Conservation (phyloP, 2,113 vertebrate genomes). For the Mugil cephalus region DNA sequence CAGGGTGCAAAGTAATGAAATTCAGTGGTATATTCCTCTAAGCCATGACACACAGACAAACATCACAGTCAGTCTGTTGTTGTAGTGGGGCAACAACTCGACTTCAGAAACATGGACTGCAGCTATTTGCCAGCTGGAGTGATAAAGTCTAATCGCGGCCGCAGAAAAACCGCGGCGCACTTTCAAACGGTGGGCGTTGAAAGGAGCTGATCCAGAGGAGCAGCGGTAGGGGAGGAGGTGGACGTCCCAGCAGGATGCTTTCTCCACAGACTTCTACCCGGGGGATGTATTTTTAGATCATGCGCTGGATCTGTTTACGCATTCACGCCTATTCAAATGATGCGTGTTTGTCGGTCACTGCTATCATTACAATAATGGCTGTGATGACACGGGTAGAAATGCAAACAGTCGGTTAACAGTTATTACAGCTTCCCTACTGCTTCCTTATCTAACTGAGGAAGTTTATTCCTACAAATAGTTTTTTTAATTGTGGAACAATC, state of each 20-base stretch:
- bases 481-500: no score
- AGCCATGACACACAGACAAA: conserved; percentile 79
- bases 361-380: not conserved
- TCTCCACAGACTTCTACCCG: conserved; percentile 41
- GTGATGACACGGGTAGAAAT: not conserved
- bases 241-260: conserved; percentile 44
- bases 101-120: conserved; percentile 76
- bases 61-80: conserved; percentile 74
- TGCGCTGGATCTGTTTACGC: conserved; percentile 35
- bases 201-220: conserved; percentile 40
- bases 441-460: no score
- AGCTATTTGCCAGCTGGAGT: conserved; percentile 78
- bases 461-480: no score
- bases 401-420: not conserved
- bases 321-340: conserved; percentile 30
- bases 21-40: conserved; percentile 73
- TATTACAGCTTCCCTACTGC: not conserved
- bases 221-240: conserved; percentile 34
- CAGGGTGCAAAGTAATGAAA: conserved; percentile 75
- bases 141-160: conserved; percentile 71
- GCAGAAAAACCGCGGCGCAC: conserved; percentile 25
- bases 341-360: conserved; percentile 1
- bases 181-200: conserved; percentile 65
- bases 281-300: conserved; percentile 49
- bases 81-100: conserved; percentile 64